Conservation (phyloP, 2,797 vertebrate genomes). For the Acipenser transmontanus region DNA sequence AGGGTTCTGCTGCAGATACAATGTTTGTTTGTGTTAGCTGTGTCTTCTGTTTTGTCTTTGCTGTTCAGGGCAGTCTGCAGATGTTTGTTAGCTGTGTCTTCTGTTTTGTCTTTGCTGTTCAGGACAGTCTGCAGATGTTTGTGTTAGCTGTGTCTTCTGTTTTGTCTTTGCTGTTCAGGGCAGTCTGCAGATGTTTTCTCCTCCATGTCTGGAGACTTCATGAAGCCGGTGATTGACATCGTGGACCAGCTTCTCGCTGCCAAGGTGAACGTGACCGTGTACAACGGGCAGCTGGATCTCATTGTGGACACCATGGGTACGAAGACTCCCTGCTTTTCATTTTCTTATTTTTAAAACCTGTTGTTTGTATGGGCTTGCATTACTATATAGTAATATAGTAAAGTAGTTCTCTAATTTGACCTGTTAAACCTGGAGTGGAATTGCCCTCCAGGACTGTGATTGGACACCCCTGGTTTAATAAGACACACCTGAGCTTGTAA, state of each 20-base stretch:
- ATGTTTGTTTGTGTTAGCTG: too few relatives aligned
- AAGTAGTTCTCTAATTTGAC: too few relatives aligned
- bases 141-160: too few relatives aligned
- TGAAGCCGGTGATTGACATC: conserved; percentile 77
- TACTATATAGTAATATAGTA: too few relatives aligned
- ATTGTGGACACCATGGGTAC: conserved; percentile 94
- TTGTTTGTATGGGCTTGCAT: not conserved
- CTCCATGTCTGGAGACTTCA: conserved; percentile 86
- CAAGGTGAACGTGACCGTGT: conserved; percentile 79
- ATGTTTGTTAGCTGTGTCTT: too few relatives aligned
- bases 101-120: too few relatives aligned
- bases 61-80: too few relatives aligned
- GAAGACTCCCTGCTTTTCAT: conserved; percentile 9
- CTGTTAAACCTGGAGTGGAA: not conserved
- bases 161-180: too few relatives aligned
- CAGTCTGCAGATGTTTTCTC: conserved; percentile 64
- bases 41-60: too few relatives aligned
- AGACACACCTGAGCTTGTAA: not conserved
- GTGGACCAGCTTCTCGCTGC: conserved; percentile 75
- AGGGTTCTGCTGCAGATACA: too few relatives aligned
- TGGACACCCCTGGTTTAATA: too few relatives aligned
- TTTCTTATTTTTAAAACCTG: not conserved
- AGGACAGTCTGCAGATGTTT: too few relatives aligned
- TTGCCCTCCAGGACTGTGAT: not conserved
- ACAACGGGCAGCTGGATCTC: conserved; percentile 94